Percentiles rank a stretch among this genome's conserved stretches.
These are phyloP conservation scores for Pseudochirops cupreus DNA, from an alignment of 2,797 vertebrate species.

Conservation along the genomic window DNA sequence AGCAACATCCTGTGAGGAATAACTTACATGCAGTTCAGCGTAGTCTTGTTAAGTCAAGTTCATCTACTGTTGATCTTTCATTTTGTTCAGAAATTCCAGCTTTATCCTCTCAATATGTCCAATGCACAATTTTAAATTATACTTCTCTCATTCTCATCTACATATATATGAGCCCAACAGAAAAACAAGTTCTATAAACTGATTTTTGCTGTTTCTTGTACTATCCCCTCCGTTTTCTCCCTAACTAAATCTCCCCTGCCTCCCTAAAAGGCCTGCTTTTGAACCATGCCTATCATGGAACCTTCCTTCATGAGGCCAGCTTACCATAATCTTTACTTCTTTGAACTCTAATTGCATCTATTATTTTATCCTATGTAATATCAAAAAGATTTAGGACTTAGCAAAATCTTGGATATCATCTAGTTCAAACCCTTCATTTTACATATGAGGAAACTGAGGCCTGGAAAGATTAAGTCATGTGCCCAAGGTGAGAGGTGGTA, in stretches of 20 bases:
- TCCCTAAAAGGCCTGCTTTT: not conserved
- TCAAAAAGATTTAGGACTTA: not conserved
- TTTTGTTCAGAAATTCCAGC: not conserved
- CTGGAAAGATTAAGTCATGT: not conserved
- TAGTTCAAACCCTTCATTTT: not conserved
- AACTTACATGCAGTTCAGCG: not conserved
- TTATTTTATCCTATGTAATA: not conserved
- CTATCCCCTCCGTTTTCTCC: not conserved
- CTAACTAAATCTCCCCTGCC: not conserved
- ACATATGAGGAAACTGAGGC: not conserved
- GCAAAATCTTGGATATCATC: not conserved
- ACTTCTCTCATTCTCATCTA: not conserved
- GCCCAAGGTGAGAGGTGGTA: not conserved
- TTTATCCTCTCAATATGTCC: not conserved
- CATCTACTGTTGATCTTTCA: not conserved
- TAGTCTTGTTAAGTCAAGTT: not conserved
- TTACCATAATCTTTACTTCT: not conserved
- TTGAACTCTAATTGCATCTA: not conserved
- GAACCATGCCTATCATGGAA: not conserved
- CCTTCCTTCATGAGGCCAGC: not conserved
- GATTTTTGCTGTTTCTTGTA: not conserved
- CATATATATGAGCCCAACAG: not conserved
- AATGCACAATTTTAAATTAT: not conserved
- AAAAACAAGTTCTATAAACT: not conserved
- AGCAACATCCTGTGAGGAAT: not conserved